Evolutionary conservation across 30 jellyfish, hydroid and myxozoan species (phyloP).

Genomic region (Turritopsis dohrnii): DNA sequence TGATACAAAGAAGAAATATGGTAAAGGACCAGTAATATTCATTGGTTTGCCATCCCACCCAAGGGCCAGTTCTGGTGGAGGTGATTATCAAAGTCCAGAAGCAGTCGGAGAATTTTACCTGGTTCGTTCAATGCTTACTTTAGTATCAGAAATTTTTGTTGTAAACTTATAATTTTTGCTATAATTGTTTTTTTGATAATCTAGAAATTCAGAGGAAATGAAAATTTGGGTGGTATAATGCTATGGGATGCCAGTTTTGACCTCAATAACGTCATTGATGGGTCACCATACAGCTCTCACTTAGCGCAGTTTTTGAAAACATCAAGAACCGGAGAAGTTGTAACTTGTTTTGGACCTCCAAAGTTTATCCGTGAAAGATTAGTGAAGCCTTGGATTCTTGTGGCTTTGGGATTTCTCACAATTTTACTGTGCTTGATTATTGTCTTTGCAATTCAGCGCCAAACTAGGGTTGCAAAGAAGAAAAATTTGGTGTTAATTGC

Average conservation of each 20-base stretch:
- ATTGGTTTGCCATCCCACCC: constrained; percentile 44
- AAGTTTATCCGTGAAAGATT: background rate
- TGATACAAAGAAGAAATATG: constrained; percentile 8
- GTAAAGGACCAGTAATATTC: constrained; percentile 36
- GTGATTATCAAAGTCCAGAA: constrained; percentile 15
- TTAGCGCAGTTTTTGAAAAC: background rate
- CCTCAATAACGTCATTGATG: constrained; percentile 37
- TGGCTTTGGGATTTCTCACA: background rate
- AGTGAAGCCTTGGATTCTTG: background rate
- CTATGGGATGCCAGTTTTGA: constrained; percentile 58
- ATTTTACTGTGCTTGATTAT: background rate
- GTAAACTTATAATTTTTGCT: background rate
- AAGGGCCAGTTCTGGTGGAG: constrained; percentile 8
- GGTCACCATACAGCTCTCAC: constrained; percentile 19
- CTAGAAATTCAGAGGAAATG: background rate
- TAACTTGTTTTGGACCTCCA: background rate
- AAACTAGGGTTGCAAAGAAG: background rate
- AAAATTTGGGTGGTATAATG: constrained; percentile 43
- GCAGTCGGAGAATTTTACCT: constrained; percentile 11
- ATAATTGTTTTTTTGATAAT: constrained; percentile 8
- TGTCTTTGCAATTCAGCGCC: background rate
- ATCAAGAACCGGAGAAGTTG: background rate
- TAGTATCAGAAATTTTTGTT: background rate
- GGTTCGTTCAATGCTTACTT: background rate
- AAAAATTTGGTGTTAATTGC: background rate